phyloP scores from a whole-genome alignment of 2,888 invertebrate species.

The Cerastis rubricosa region DNA sequence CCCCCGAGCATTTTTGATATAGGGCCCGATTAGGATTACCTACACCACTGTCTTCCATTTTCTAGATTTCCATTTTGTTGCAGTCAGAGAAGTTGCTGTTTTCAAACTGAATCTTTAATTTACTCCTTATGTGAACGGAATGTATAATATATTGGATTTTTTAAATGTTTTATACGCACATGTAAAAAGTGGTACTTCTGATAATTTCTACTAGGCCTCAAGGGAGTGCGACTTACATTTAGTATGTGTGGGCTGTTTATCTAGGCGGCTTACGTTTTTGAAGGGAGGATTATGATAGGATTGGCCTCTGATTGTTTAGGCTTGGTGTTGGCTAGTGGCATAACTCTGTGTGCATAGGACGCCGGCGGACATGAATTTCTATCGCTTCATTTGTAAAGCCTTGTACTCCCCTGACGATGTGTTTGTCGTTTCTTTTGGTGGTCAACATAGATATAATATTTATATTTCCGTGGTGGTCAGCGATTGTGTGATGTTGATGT shows the following conservation, averaged over 20 bases:
- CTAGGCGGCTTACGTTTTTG: constrained; percentile 37
- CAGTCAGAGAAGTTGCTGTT: background rate
- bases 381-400: constrained; percentile 31
- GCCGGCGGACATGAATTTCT: background rate
- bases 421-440: background rate
- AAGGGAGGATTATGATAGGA: constrained; percentile 50
- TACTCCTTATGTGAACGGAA: background rate
- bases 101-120: background rate
- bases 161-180: background rate
- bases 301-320: constrained; percentile 55
- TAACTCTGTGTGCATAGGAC: constrained; percentile 20
- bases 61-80: background rate
- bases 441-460: too few species aligned
- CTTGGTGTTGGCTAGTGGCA: constrained; percentile 5
- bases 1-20: too few species aligned
- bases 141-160: background rate
- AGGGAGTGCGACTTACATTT: constrained; percentile 23
- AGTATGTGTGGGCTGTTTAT: constrained; percentile 40
- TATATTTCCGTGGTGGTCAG: too few species aligned
- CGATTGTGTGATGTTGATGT: too few species aligned
- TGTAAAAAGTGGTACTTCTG: constrained; percentile 18
- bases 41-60: too few species aligned
- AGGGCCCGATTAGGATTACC: too few species aligned
- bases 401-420: background rate
- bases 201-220: background rate